Percentiles rank a stretch among this genome's conserved stretches.
phyloP scores from a whole-genome alignment of 2,113 vertebrate species.

The human (Homo sapiens) region GRCh38 chrX:24418001-24418500 shows the following conservation, averaged over 20 bases:
- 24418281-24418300: slow-evolving; percentile 3
- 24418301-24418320: not conserved
- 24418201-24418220: slow-evolving; percentile 14
- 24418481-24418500: not conserved
- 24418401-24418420: not conserved
- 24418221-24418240: not conserved
- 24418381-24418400: slow-evolving; percentile 34
- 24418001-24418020: not conserved
- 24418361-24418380: not conserved
- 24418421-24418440: not conserved
- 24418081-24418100: not conserved
- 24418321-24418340: not conserved
- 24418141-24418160: not conserved
- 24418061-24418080: not conserved
- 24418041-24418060: not conserved
- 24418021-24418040: slow-evolving; percentile 5
- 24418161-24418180: slow-evolving; percentile 19
- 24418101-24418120: not conserved
- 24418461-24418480: not conserved
- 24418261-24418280: slow-evolving; percentile 22
- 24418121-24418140: slow-evolving; percentile 5
- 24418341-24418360: not conserved
- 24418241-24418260: not conserved
- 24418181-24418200: not conserved
- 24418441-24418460: not conserved